Evolutionary conservation across 2,888 invertebrate genomes (phyloP).

Genomic region (Eilema griseolum): DNA sequence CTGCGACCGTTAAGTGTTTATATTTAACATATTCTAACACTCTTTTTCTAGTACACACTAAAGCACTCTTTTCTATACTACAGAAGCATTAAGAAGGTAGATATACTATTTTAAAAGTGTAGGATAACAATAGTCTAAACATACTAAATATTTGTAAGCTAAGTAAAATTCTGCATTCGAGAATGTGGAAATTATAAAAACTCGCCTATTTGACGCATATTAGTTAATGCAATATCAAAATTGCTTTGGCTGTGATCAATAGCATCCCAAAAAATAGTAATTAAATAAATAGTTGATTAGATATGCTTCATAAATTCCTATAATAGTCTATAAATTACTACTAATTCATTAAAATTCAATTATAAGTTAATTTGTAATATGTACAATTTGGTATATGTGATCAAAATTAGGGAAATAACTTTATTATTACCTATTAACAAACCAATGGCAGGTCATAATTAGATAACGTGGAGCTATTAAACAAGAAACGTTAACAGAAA

Average conservation of each 20-base stretch:
- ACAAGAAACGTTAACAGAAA: slow-evolving; percentile 32
- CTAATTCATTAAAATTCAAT: not conserved
- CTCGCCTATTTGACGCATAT: not conserved
- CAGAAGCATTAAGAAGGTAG: not conserved
- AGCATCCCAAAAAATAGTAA: not conserved
- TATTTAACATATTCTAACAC: slow-evolving; percentile 18
- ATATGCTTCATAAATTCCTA: not conserved
- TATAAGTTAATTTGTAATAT: not conserved
- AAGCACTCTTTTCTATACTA: no score
- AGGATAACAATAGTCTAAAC: no score
- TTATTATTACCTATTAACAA: not conserved
- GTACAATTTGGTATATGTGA: not conserved
- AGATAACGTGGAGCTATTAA: slow-evolving; percentile 36
- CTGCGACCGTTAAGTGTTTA: slow-evolving; percentile 33
- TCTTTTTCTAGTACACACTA: not conserved
- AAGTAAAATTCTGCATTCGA: no score
- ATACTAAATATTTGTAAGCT: no score
- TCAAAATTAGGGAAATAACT: no score
- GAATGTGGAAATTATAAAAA: no score
- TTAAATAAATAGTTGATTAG: not conserved
- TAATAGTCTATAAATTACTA: not conserved
- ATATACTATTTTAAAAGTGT: no score
- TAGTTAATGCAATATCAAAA: no score
- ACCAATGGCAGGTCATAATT: slow-evolving; percentile 15
- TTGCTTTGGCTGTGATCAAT: not conserved